Evolutionary conservation across 2,113 vertebrate genomes (phyloP), one percentile per base, ranked within the genome.

Genomic region (Hirundichthys speculiger): DNA sequence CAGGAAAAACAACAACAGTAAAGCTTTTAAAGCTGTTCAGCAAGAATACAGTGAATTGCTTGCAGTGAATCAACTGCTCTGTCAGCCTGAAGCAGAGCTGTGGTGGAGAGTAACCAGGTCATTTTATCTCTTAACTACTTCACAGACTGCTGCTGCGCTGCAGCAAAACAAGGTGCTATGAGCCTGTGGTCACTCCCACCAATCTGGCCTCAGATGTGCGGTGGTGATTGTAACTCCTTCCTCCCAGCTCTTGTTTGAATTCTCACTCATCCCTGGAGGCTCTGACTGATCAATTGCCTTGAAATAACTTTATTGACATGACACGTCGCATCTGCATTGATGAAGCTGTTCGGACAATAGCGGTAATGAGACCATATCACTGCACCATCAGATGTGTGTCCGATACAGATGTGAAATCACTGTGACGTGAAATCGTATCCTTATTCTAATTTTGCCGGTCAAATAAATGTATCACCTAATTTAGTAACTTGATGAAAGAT

Each of bases 301-400:
- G 73, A 90, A 92, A 90, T 83, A 87, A 86, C 87, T 84, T 84
- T 86, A 91, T 89, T 89, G 90, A 92, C 89, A 87, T 53, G 24
- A 82, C 74, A 86, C 82, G 72, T 84, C 83, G 85, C 86, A 86
- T 88, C 80, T 87, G 86, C 78, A 90, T 89, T 73, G 66, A 79
- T 61, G 46, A 78, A 58, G 18, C 67, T 47, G 64, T 82, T 74
- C 79, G 69, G 69, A 86, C 53, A 73, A 61, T 24, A 64, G 47
- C 40, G 69, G 64, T 27, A 38, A 46, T 46, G n/a, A 50, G 2
- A 30, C 34, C 47, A 21, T 30, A 25, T 2, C 14, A 49, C 9
- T 24, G 22, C 13, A 15, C 21, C 11, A 11, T 18, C 42, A 19
- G n/a, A 45, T 18, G 43, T 19, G 18, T 19, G n/a, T 19, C n/a